Evolutionary conservation across 2,888 invertebrate species (phyloP).

Genomic region (Pachliopta kotzebuea): DNA sequence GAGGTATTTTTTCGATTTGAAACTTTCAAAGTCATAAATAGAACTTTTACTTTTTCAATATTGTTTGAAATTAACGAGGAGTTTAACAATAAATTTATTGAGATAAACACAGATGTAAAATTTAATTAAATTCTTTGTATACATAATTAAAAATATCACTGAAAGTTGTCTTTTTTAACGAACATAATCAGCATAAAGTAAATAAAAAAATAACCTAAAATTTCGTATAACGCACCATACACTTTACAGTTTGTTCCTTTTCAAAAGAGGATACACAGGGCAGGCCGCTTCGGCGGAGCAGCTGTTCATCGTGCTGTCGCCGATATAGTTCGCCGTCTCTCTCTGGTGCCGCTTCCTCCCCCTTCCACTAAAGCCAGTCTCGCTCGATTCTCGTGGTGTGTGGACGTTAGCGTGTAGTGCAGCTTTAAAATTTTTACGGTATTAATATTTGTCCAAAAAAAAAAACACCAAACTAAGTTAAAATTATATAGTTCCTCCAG

Average conservation of each 20-base stretch:
- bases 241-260: slow-evolving; percentile 18
- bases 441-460: slow-evolving; percentile 73
- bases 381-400: slow-evolving; percentile 70
- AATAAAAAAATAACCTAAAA: background rate
- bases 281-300: slow-evolving; percentile 44
- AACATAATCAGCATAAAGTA: background rate
- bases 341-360: slow-evolving; percentile 44
- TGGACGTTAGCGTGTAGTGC: slow-evolving; percentile 50
- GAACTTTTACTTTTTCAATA: too few relatives aligned
- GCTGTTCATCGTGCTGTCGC: slow-evolving; percentile 71
- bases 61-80: too few relatives aligned
- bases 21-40: too few relatives aligned
- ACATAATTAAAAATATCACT: background rate
- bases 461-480: slow-evolving; percentile 45
- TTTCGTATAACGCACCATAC: slow-evolving; percentile 4
- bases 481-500: slow-evolving; percentile 31
- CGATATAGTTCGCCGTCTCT: slow-evolving; percentile 64
- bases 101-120: too few relatives aligned
- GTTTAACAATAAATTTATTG: too few relatives aligned
- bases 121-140: too few relatives aligned
- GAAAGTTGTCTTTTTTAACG: background rate
- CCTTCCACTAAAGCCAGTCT: slow-evolving; percentile 60
- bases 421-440: slow-evolving; percentile 57
- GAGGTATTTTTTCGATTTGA: too few relatives aligned
- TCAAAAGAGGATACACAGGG: slow-evolving; percentile 34